Evolutionary conservation across 2,797 vertebrate species (phyloP).

Genomic region (Sebastes minor): DNA sequence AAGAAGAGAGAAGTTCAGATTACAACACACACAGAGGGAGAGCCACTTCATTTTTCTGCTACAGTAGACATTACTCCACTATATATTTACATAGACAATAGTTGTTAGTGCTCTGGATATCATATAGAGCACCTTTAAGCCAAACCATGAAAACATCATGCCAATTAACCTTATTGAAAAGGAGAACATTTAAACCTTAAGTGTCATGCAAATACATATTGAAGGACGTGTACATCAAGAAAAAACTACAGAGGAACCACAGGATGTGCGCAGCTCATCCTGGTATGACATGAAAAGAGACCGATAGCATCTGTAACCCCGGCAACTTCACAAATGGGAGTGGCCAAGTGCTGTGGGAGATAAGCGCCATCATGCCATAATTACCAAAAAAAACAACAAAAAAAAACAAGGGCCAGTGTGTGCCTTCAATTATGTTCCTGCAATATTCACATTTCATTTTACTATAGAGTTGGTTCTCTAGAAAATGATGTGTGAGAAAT

Average conservation of each 20-base stretch:
- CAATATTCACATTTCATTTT: background rate
- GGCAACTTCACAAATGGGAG: constrained; percentile 43
- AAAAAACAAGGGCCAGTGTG: constrained; percentile 37
- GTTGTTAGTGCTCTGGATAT: too few relatives aligned
- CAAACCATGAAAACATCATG: background rate
- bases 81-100: too few relatives aligned
- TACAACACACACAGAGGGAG: too few relatives aligned
- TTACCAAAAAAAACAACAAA: constrained; percentile 10
- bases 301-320: constrained; percentile 56
- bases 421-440: constrained; percentile 15
- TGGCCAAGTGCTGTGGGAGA: constrained; percentile 42
- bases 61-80: too few relatives aligned
- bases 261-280: constrained; percentile 55
- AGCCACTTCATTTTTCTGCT: too few relatives aligned
- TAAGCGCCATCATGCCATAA: constrained; percentile 38
- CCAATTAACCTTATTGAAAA: background rate
- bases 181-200: background rate
- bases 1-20: too few relatives aligned
- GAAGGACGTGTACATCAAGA: background rate
- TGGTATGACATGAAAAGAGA: constrained; percentile 27
- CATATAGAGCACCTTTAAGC: background rate
- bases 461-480: background rate
- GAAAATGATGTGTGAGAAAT: background rate
- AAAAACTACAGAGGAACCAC: constrained; percentile 8
- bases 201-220: background rate